Conservation (phyloP, 2,113 vertebrate genomes). For the Thalassoma bifasciatum region DNA sequence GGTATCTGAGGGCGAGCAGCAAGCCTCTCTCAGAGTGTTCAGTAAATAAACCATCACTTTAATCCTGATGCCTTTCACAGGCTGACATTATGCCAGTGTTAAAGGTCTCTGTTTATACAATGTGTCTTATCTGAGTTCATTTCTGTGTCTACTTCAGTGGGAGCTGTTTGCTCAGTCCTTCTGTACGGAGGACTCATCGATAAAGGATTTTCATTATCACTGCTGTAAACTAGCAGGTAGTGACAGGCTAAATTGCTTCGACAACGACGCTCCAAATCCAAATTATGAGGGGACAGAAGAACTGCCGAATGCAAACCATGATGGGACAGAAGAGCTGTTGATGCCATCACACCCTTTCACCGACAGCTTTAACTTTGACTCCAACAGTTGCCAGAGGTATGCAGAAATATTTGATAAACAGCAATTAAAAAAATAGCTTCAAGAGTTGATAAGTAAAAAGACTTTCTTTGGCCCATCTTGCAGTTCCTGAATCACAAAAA, state of each 20-base stretch:
- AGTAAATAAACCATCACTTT: conserved; percentile 3
- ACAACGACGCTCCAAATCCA: conserved; percentile 52
- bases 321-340: not conserved
- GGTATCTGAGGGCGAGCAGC: not conserved
- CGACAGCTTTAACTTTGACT: conserved; percentile 68
- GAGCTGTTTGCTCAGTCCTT: conserved; percentile 62
- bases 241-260: conserved; percentile 70
- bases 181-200: conserved; percentile 63
- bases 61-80: not conserved
- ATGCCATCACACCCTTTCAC: not conserved
- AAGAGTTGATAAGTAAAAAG: not conserved
- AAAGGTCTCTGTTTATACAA: conserved; percentile 8
- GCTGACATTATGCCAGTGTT: conserved; percentile 3
- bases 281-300: conserved; percentile 61
- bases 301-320: not conserved
- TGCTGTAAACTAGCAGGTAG: conserved; percentile 64
- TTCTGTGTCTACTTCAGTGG: conserved; percentile 73
- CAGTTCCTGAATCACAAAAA: too few relatives aligned
- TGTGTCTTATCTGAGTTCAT: not conserved
- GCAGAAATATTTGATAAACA: not conserved
- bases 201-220: conserved; percentile 72
- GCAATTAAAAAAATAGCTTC: too few relatives aligned
- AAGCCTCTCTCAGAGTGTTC: conserved; percentile 11
- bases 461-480: too few relatives aligned
- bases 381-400: conserved; percentile 68